Percentiles rank a stretch among this genome's conserved stretches.
These are phyloP conservation scores for Eupleurogrammus muticus DNA, from an alignment of 2,797 vertebrate species.

Conservation along the genomic window DNA sequence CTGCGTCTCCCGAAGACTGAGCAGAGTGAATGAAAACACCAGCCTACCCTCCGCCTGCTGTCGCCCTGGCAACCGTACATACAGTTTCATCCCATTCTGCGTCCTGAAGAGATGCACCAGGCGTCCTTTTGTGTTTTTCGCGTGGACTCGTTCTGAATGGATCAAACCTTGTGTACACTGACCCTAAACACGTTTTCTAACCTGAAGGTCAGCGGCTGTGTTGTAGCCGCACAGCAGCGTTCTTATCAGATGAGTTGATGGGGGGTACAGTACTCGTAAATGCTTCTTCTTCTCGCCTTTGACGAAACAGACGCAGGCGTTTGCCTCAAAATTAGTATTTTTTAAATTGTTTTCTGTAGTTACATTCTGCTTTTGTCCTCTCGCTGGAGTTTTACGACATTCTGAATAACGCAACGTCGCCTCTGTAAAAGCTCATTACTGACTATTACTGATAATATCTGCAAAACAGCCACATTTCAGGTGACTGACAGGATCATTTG, in stretches of 20 bases:
- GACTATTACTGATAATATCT: slow-evolving; percentile 28
- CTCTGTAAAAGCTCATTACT: slow-evolving; percentile 5
- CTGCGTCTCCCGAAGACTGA: slow-evolving; percentile 40
- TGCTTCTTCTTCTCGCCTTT: not conserved
- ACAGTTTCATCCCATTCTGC: slow-evolving; percentile 58
- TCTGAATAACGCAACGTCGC: not conserved
- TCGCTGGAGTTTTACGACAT: slow-evolving; percentile 13
- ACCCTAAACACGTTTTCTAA: slow-evolving; percentile 11
- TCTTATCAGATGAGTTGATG: slow-evolving; percentile 60
- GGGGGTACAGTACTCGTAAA: slow-evolving; percentile 13
- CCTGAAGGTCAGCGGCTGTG: slow-evolving; percentile 74
- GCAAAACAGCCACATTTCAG: not conserved
- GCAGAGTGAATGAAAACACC: slow-evolving; percentile 48
- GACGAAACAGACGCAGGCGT: not conserved
- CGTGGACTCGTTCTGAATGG: slow-evolving; percentile 1
- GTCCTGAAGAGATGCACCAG: slow-evolving; percentile 42
- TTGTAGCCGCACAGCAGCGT: slow-evolving; percentile 55
- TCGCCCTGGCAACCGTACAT: slow-evolving; percentile 73
- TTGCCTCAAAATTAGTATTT: slow-evolving; percentile 6
- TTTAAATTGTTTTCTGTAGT: not conserved
- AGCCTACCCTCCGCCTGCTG: slow-evolving; percentile 39
- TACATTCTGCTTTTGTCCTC: not conserved
- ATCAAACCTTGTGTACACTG: slow-evolving; percentile 17
- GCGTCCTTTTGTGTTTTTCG: not conserved
- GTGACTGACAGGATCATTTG: not conserved